Evolutionary conservation across 2,888 invertebrate species (phyloP).

Genomic region (Yponomeuta plumbellus): DNA sequence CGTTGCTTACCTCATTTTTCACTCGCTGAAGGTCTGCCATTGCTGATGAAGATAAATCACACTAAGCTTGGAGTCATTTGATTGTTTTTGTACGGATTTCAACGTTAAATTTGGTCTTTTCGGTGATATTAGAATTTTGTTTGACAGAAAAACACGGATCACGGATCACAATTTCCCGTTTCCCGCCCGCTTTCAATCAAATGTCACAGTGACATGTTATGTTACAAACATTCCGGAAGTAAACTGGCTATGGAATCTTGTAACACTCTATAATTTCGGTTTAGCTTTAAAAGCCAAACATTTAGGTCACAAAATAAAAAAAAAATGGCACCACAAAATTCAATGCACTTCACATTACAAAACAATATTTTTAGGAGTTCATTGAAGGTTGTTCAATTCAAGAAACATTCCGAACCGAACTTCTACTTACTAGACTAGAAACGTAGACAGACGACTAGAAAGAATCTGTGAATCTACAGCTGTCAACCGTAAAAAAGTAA

Average conservation of each 20-base stretch:
- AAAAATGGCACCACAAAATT: no score
- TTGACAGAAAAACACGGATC: no score
- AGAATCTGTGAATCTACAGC: neutral
- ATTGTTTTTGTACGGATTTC: neutral
- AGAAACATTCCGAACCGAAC: no score
- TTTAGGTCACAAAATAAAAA: no score
- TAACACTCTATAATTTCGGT: no score
- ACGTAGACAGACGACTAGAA: no score
- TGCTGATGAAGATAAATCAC: slow-evolving; percentile 13
- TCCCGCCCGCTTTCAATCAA: neutral
- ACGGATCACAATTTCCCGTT: no score
- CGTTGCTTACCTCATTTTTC: slow-evolving; percentile 78
- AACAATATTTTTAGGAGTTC: no score
- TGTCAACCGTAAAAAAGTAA: neutral
- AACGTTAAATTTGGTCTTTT: neutral
- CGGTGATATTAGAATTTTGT: neutral
- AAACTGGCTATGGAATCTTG: neutral
- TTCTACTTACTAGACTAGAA: no score
- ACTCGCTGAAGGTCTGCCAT: slow-evolving; percentile 67
- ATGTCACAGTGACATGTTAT: neutral
- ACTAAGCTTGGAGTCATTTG: neutral
- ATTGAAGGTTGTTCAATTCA: no score
- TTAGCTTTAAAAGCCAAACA: no score
- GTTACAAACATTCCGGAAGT: neutral
- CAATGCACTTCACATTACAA: no score